Conservation (phyloP, 2,113 vertebrate genomes). For the Bombycilla garrulus region DNA sequence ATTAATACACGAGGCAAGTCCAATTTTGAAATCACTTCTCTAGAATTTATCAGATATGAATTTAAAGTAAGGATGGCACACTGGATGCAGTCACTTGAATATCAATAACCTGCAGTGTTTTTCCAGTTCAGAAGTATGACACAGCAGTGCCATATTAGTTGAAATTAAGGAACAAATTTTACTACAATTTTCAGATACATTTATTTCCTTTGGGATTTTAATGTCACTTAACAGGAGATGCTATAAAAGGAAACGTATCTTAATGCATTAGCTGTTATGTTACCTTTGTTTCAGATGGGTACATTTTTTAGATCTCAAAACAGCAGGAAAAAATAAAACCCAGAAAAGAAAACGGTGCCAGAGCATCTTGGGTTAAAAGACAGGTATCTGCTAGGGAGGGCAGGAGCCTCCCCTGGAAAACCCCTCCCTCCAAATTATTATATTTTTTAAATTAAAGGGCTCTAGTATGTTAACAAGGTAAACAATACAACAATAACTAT, state of each 20-base stretch:
- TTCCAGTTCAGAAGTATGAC: neutral
- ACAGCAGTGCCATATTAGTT: neutral
- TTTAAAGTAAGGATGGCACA: neutral
- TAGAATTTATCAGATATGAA: neutral
- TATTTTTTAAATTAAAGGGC: no score
- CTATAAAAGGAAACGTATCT: neutral
- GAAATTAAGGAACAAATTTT: neutral
- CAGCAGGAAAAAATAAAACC: neutral
- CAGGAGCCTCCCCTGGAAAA: no score
- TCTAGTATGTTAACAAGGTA: no score
- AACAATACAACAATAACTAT: no score
- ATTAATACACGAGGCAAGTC: slow-evolving; percentile 15
- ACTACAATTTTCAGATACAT: neutral
- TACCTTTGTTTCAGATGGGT: neutral
- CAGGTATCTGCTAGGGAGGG: no score
- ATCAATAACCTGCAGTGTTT: neutral
- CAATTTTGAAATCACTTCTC: neutral
- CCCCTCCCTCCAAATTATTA: no score
- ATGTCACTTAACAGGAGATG: neutral
- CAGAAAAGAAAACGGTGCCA: neutral
- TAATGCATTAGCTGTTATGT: neutral
- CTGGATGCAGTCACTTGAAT: neutral
- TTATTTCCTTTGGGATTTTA: neutral
- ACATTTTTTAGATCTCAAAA: neutral
- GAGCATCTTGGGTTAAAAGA: neutral